Conservation (phyloP, 1,140 invertebrate species). For the Heliconius eleuchia region DNA sequence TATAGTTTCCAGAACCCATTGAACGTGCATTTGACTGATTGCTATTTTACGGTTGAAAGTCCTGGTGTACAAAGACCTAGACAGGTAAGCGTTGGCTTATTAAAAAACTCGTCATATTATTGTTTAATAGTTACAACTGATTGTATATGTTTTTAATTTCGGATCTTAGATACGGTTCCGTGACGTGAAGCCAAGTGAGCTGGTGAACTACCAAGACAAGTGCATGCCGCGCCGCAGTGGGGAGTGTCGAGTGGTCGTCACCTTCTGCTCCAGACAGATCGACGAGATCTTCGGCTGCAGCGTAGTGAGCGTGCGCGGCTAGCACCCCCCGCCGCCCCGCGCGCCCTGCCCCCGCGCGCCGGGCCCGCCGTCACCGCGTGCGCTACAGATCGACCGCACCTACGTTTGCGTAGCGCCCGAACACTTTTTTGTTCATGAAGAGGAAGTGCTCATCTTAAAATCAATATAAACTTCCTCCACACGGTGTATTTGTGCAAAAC, state of each 20-base stretch:
- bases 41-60: slow-evolving; percentile 86
- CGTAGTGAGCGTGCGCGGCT: slow-evolving; percentile 77
- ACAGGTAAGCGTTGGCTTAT: slow-evolving; percentile 63
- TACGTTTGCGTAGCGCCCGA: slow-evolving; percentile 60
- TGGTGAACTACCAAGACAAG: slow-evolving; percentile 81
- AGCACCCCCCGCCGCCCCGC: slow-evolving; percentile 68
- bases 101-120: neutral
- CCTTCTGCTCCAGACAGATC: slow-evolving; percentile 84
- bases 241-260: slow-evolving; percentile 83
- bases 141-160: neutral
- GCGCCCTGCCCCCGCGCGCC: slow-evolving; percentile 56
- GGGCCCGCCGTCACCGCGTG: slow-evolving; percentile 54
- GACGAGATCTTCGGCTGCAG: slow-evolving; percentile 83
- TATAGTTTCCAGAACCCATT: slow-evolving; percentile 87
- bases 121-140: neutral
- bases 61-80: slow-evolving; percentile 84
- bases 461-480: slow-evolving; percentile 43
- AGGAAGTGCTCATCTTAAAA: slow-evolving; percentile 67
- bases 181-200: slow-evolving; percentile 83
- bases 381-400: slow-evolving; percentile 63
- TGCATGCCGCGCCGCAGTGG: slow-evolving; percentile 82
- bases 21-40: slow-evolving; percentile 82
- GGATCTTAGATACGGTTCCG: slow-evolving; percentile 76
- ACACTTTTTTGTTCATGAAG: slow-evolving; percentile 65
- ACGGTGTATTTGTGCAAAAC: slow-evolving; percentile 19